Percentiles rank a stretch among this genome's conserved stretches.
These are phyloP conservation scores for Pristionchus entomophagus DNA, from an alignment of 2,888 invertebrate genomes.

Conservation along the genomic window DNA sequence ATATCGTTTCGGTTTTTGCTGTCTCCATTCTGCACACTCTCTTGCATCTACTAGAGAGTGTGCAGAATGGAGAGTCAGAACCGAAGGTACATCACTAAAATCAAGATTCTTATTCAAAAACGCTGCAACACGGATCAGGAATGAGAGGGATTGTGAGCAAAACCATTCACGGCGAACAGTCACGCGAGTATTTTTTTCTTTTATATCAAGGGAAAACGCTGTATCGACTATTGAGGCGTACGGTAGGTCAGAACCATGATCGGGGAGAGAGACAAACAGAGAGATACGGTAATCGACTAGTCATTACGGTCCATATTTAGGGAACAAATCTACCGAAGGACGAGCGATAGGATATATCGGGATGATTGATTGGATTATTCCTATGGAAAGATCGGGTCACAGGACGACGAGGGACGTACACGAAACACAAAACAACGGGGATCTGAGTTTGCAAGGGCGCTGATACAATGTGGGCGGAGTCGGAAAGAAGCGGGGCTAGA, in stretches of 20 bases:
- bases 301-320: constrained; percentile 27
- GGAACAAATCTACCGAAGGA: constrained; percentile 24
- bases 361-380: not conserved
- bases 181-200: not conserved
- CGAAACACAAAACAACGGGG: not conserved
- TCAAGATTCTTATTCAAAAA: not conserved
- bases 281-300: not conserved
- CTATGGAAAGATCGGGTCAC: constrained; percentile 26
- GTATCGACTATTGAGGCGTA: not conserved
- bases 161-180: constrained; percentile 9
- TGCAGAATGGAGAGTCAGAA: too few relatives aligned
- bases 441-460: not conserved
- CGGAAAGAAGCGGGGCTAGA: not conserved
- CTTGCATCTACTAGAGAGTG: too few relatives aligned
- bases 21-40: too few relatives aligned
- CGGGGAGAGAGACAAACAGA: not conserved
- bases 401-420: not conserved
- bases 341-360: not conserved
- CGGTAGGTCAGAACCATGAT: not conserved
- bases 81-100: too few relatives aligned
- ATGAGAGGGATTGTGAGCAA: constrained; percentile 23
- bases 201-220: not conserved
- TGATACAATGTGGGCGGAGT: not conserved
- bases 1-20: too few relatives aligned
- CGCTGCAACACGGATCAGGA: constrained; percentile 22